These are phyloP conservation scores for Tachysurus fulvidraco DNA, from an alignment of 2,113 vertebrate genomes.

Conservation along the genomic window DNA sequence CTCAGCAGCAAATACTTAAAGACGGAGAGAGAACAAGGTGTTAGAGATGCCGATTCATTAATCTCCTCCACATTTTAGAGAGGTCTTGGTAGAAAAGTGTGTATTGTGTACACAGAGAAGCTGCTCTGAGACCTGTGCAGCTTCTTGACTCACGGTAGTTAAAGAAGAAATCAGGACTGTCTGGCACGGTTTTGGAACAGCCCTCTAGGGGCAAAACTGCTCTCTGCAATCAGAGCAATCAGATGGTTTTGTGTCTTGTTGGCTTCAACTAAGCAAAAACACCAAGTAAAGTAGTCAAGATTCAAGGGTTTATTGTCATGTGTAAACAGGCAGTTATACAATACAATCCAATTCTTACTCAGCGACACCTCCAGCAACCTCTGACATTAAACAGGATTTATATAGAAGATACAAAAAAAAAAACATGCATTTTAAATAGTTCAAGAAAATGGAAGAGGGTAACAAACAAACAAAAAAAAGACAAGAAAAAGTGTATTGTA, in stretches of 20 bases:
- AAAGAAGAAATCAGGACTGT: slow-evolving; percentile 21
- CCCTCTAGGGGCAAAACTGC: not conserved
- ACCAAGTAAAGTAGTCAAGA: not conserved
- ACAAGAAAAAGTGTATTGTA: not conserved
- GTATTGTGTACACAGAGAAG: slow-evolving; percentile 16
- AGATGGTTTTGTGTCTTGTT: slow-evolving; percentile 24
- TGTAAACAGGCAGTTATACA: too few relatives aligned
- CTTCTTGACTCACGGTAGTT: slow-evolving; percentile 26
- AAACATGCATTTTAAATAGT: too few relatives aligned
- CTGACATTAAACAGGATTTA: too few relatives aligned
- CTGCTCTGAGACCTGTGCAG: slow-evolving; percentile 3
- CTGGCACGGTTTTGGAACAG: not conserved
- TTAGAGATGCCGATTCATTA: slow-evolving; percentile 14
- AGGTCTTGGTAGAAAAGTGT: slow-evolving; percentile 21
- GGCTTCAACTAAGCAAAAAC: not conserved
- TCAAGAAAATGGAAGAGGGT: too few relatives aligned
- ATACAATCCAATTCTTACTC: too few relatives aligned
- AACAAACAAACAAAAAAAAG: too few relatives aligned
- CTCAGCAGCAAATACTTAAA: slow-evolving; percentile 1
- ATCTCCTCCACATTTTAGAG: slow-evolving; percentile 21
- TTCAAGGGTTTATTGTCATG: not conserved
- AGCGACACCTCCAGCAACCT: too few relatives aligned
- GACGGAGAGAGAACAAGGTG: not conserved
- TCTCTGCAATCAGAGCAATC: not conserved
- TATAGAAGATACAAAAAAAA: too few relatives aligned